Percentiles rank a stretch among this genome's conserved stretches.
Conservation (phyloP, 2,797 vertebrate species). For the Notoglanidium macrostoma region DNA sequence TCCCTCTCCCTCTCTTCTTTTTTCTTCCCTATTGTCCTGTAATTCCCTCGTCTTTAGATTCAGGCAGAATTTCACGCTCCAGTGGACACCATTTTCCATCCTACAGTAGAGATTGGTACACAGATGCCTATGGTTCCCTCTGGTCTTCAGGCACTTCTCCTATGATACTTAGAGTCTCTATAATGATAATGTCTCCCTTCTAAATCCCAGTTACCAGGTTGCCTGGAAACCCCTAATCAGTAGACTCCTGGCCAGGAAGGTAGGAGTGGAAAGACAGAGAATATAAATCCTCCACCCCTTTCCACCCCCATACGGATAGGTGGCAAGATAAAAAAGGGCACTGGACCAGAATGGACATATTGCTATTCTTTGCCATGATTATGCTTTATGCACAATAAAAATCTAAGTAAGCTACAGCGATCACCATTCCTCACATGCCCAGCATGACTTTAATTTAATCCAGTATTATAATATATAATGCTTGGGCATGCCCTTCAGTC, state of each 20-base stretch:
- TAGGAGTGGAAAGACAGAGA: not conserved
- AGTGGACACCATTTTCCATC: constrained; percentile 43
- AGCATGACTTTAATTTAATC: constrained; percentile 2
- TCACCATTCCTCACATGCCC: not conserved
- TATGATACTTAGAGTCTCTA: constrained; percentile 30
- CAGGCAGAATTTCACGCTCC: constrained; percentile 52
- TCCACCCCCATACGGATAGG: not conserved
- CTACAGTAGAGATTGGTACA: constrained; percentile 33
- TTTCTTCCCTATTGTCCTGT: constrained; percentile 37
- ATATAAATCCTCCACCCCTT: not conserved
- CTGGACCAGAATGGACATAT: not conserved
- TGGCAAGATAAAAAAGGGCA: not conserved
- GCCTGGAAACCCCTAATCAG: constrained; percentile 38
- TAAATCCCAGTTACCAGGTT: constrained; percentile 38
- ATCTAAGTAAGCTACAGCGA: not conserved
- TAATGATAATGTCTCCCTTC: constrained; percentile 32
- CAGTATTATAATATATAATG: not conserved
- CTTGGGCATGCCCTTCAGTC: too few species aligned
- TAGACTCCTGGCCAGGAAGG: constrained; percentile 17
- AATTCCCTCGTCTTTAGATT: constrained; percentile 45
- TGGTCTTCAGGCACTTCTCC: constrained; percentile 29
- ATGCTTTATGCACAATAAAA: not conserved
- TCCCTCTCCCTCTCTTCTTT: not conserved
- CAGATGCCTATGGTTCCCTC: constrained; percentile 39
- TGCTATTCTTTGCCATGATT: not conserved